These are phyloP conservation scores for Thomomys bottae DNA, from an alignment of 2,113 vertebrate genomes.

Conservation along the genomic window DNA sequence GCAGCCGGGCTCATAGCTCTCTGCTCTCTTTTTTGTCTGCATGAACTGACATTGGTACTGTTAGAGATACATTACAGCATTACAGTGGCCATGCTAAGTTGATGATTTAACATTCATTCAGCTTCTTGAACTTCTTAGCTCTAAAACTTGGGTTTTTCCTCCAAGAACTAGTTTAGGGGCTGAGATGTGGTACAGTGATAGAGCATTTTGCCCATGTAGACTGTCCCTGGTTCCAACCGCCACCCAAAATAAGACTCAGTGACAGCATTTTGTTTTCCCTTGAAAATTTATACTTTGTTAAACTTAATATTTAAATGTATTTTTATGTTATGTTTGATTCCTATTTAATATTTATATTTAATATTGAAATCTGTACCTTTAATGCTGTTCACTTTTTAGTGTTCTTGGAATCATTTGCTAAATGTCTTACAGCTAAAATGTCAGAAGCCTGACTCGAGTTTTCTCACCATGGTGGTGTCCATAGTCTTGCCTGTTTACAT, in stretches of 20 bases:
- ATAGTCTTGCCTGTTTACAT: background rate
- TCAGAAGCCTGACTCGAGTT: background rate
- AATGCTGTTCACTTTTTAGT: too few relatives aligned
- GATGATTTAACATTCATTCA: background rate
- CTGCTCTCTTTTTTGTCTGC: background rate
- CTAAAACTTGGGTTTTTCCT: background rate
- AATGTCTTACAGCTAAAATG: background rate
- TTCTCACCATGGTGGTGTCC: background rate
- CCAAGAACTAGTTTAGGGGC: background rate
- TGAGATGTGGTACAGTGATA: background rate
- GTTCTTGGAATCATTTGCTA: background rate
- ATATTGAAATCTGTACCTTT: too few relatives aligned
- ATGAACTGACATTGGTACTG: background rate
- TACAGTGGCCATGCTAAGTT: background rate
- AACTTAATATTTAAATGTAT: too few relatives aligned
- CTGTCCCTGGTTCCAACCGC: background rate
- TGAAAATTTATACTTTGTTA: constrained; percentile 6
- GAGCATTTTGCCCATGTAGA: background rate
- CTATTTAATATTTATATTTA: too few relatives aligned
- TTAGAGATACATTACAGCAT: background rate
- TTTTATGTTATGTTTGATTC: background rate
- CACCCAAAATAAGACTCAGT: background rate
- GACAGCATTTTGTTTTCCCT: constrained; percentile 46
- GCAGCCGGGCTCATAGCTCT: background rate
- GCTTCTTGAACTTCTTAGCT: background rate